These are phyloP conservation scores for Apocrypta bakeri DNA, from an alignment of 1,140 invertebrate species.

Conservation along the genomic window DNA sequence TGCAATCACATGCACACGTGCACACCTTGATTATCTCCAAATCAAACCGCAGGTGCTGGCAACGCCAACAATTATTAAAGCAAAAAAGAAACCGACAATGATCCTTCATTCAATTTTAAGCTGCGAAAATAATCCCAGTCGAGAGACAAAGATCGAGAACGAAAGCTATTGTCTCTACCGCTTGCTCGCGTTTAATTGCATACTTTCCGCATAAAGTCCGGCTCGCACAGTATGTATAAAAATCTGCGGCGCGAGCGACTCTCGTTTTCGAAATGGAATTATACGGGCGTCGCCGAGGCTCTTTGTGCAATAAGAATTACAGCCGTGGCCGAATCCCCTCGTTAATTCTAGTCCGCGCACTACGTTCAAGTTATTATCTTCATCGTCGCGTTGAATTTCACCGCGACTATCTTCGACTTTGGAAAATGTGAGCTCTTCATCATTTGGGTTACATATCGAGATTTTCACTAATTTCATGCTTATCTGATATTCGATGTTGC, in stretches of 20 bases:
- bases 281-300: neutral
- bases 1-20: too few species aligned
- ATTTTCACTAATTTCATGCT: constrained; percentile 30
- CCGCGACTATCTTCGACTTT: neutral
- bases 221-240: neutral
- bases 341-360: constrained; percentile 4
- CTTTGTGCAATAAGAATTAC: constrained; percentile 36
- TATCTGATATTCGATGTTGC: constrained; percentile 16
- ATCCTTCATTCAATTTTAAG: neutral
- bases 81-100: neutral
- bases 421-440: neutral
- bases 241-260: neutral
- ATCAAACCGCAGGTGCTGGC: too few species aligned
- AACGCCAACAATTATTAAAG: neutral
- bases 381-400: constrained; percentile 10
- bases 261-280: constrained; percentile 16
- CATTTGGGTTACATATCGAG: constrained; percentile 4
- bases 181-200: constrained; percentile 4
- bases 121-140: neutral
- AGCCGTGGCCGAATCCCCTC: constrained; percentile 27
- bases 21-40: too few species aligned
- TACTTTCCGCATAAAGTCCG: neutral
- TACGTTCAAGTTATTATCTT: constrained; percentile 30
- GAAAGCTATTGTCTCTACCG: neutral
- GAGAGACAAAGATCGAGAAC: too few species aligned